Conservation (phyloP, 2,888 invertebrate genomes). For the Spodoptera littoralis region DNA sequence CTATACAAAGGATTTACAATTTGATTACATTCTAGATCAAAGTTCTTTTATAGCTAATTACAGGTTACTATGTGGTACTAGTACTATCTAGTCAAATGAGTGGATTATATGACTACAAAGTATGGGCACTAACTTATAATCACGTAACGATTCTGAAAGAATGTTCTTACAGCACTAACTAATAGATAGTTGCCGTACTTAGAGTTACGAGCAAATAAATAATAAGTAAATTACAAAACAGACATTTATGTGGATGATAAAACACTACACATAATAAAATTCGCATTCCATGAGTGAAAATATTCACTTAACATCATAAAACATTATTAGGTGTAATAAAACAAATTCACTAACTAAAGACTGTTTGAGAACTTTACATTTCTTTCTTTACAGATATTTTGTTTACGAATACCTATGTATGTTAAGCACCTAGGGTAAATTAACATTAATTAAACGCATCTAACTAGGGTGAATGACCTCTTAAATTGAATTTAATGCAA, state of each 20-base stretch:
- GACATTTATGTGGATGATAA: constrained; percentile 29
- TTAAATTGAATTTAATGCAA: constrained; percentile 5
- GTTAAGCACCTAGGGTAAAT: constrained; percentile 2
- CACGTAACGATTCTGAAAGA: constrained; percentile 9
- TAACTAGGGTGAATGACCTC: constrained; percentile 11
- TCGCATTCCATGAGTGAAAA: constrained; percentile 40
- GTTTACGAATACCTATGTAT: not conserved
- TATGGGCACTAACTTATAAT: constrained; percentile 5
- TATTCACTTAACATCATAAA: constrained; percentile 48
- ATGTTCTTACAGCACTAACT: not conserved
- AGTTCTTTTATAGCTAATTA: constrained; percentile 1
- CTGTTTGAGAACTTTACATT: constrained; percentile 9
- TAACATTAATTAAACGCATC: constrained; percentile 4
- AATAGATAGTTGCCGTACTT: not conserved
- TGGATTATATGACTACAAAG: not conserved
- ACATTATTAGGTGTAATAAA: constrained; percentile 33
- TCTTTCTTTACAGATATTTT: constrained; percentile 6
- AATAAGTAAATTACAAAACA: constrained; percentile 11
- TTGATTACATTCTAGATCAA: no score
- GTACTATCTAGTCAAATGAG: not conserved
- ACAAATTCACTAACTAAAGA: constrained; percentile 11
- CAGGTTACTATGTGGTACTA: no score
- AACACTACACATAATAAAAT: constrained; percentile 47
- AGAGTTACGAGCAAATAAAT: not conserved
- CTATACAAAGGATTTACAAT: not conserved